phyloP scores from a whole-genome alignment of 1,140 invertebrate genomes.

The Drosophila subpulchrella region DNA sequence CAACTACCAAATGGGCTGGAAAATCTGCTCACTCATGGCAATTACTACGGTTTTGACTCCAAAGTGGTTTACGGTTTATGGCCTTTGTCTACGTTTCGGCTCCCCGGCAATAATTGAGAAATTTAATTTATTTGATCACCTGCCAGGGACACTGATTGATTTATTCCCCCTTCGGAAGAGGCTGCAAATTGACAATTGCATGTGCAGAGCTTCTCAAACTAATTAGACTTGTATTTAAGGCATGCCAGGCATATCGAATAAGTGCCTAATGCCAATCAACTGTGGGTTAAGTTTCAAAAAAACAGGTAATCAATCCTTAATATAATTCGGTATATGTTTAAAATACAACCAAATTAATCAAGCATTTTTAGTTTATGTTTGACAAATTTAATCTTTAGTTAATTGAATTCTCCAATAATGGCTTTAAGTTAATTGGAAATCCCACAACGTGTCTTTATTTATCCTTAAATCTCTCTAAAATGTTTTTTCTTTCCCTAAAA shows the following conservation, averaged over 20 bases:
- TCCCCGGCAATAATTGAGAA: slow-evolving; percentile 8
- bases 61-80: slow-evolving; percentile 29
- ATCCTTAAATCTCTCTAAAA: background rate
- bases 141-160: slow-evolving; percentile 38
- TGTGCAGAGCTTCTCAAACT: slow-evolving; percentile 38
- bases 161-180: slow-evolving; percentile 27
- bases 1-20: slow-evolving; percentile 61
- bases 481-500: background rate
- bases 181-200: slow-evolving; percentile 31
- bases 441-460: too few species aligned
- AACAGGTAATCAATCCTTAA: background rate
- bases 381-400: too few species aligned
- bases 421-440: too few species aligned
- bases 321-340: too few species aligned
- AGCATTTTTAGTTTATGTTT: too few species aligned
- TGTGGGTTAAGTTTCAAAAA: background rate
- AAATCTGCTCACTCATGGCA: slow-evolving; percentile 52
- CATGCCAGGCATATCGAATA: slow-evolving; percentile 25
- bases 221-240: slow-evolving; percentile 65
- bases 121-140: slow-evolving; percentile 42
- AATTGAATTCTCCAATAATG: too few species aligned
- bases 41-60: slow-evolving; percentile 39
- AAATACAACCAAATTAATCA: too few species aligned
- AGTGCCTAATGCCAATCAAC: background rate
- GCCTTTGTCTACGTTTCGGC: slow-evolving; percentile 12